Conservation (phyloP, 2,888 invertebrate genomes). For the Parnassius apollo region DNA sequence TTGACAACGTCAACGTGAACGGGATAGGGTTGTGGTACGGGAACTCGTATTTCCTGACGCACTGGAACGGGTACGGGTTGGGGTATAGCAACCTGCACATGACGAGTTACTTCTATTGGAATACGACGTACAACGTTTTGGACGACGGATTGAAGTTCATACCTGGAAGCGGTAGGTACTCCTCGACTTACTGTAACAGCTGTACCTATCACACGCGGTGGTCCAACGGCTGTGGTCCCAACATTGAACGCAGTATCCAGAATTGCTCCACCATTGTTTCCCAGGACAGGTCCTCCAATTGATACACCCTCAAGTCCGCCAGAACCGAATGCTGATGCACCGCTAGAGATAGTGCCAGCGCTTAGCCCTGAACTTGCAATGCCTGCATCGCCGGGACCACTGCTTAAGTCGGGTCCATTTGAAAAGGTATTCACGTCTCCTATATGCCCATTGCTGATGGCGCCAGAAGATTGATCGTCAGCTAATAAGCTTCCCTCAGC, state of each 20-base stretch:
- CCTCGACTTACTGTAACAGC: conserved; percentile 54
- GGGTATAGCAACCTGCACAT: conserved; percentile 64
- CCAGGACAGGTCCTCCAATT: conserved; percentile 19
- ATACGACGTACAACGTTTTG: conserved; percentile 70
- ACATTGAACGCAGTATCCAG: conserved; percentile 18
- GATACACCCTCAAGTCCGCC: conserved; percentile 16
- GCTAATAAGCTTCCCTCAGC: conserved; percentile 25
- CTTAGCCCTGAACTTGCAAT: conserved; percentile 16
- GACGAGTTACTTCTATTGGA: conserved; percentile 70
- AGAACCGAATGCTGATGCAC: conserved; percentile 13
- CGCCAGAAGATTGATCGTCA: conserved; percentile 28
- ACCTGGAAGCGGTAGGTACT: conserved; percentile 48
- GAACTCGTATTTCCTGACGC: conserved; percentile 65
- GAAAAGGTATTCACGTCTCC: conserved; percentile 31
- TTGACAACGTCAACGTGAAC: conserved; percentile 71
- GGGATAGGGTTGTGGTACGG: conserved; percentile 73
- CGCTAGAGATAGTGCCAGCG: conserved; percentile 24
- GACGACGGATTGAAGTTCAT: conserved; percentile 70
- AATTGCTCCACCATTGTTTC: conserved; percentile 22
- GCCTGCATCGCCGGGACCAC: conserved; percentile 31
- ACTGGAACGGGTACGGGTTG: conserved; percentile 67
- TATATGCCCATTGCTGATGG: conserved; percentile 30
- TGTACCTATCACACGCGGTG: conserved; percentile 58
- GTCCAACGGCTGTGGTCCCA: conserved; percentile 38
- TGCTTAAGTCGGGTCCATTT: conserved; percentile 20